These are phyloP conservation scores for Seladonia tumulorum DNA, from an alignment of 2,888 invertebrate species.

Conservation along the genomic window DNA sequence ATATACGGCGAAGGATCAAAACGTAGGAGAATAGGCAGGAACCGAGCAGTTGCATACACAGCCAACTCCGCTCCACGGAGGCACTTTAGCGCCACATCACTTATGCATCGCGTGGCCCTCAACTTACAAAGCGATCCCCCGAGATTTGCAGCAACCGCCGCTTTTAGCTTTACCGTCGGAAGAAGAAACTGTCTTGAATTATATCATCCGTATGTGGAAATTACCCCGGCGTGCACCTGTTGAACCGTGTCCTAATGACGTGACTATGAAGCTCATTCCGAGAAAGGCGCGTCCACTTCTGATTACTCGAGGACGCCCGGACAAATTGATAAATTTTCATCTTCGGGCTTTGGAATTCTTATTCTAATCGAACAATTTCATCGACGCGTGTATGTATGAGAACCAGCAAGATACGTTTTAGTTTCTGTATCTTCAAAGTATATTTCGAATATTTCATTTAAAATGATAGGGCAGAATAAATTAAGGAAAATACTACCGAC, in stretches of 20 bases:
- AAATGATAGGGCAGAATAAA: not conserved
- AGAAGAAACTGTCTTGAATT: slow-evolving; percentile 73
- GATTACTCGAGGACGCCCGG: not conserved
- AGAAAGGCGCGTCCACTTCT: not conserved
- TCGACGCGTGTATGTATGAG: not conserved
- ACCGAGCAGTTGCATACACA: slow-evolving; percentile 73
- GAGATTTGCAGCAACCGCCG: slow-evolving; percentile 75
- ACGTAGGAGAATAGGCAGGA: slow-evolving; percentile 71
- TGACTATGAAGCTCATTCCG: slow-evolving; percentile 6
- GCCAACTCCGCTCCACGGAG: slow-evolving; percentile 72
- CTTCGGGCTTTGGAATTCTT: not conserved
- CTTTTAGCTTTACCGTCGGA: slow-evolving; percentile 72
- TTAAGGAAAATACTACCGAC: not conserved
- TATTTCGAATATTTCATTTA: too few species aligned
- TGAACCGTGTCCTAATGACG: slow-evolving; percentile 62
- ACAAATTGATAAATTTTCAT: not conserved
- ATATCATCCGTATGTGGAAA: slow-evolving; percentile 60
- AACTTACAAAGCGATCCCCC: slow-evolving; percentile 81
- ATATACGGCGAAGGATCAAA: slow-evolving; percentile 58
- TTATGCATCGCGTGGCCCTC: slow-evolving; percentile 80
- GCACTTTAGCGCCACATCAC: slow-evolving; percentile 80
- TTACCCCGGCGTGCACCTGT: slow-evolving; percentile 66
- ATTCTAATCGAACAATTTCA: not conserved
- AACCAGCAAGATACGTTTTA: too few species aligned
- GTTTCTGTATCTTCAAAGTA: too few species aligned